Evolutionary conservation across 2,888 invertebrate species (phyloP), one percentile per base, ranked within the genome.

Genomic region (Timema podura): DNA sequence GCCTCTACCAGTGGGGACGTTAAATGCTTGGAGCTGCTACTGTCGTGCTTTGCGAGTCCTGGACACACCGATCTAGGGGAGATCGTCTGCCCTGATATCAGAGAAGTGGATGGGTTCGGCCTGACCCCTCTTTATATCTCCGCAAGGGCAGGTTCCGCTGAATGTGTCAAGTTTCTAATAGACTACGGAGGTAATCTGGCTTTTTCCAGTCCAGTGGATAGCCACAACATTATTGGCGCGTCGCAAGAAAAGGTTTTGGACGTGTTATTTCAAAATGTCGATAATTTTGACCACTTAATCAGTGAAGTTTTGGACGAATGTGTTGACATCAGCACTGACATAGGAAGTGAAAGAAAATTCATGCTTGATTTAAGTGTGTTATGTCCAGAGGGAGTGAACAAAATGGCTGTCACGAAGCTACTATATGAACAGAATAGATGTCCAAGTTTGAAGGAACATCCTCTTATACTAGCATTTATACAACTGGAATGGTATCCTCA

Each of bases 401-500:
- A 61, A 5, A 61, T 61, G 61, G 44, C n/a, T 10, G 61, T 61
- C 11, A 45, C 61, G 7, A 61, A 61, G n/a, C 45, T 44, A 13
- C 16, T 61, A 45, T 45, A 11, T 10, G 61, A 61, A 8, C 9
- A 45, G 61, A 45, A 13, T 7, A 44, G 45, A 9, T 10, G 13
- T 8, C 16, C 5, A 13, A 45, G 13, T 10, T 9, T 61, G 5
- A 45, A 45, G 11, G 61, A 61, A 13, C 61, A 61, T 9, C 61
- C 61, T 13, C 61, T 61, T 9, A 13, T 61, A 10, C 44, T 45
- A 13, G 61, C 61, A 6, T 61, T 61, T 45, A 9, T 61, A 10
- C 61, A 61, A 30, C 61, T 61, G 61, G 61, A 61, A 45, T 61
- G 61, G 61, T 45, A 61, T 13, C 10, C 30, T 45, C 61, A 45